A percentile compares a stretch with the other conserved stretches of the same genome.
These are phyloP conservation scores for Ondatra zibethicus DNA, from an alignment of 2,113 vertebrate genomes.

Conservation along the genomic window DNA sequence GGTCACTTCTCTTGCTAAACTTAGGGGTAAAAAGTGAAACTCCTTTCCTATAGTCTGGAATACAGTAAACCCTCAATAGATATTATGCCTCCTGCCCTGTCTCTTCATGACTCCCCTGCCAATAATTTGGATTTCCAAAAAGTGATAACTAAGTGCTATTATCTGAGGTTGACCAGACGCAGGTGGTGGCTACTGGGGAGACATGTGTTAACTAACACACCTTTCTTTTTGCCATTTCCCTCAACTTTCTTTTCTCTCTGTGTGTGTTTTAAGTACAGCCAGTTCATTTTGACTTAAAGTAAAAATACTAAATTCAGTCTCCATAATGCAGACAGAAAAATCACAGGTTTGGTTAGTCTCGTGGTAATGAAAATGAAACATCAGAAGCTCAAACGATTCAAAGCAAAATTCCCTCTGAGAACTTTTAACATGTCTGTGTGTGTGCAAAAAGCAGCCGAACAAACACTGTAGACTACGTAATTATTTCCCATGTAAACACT, in stretches of 20 bases:
- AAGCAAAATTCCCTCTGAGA: conserved; percentile 57
- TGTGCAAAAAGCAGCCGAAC: not conserved
- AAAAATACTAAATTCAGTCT: conserved; percentile 69
- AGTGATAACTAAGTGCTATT: not conserved
- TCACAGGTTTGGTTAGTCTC: conserved; percentile 62
- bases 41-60: not conserved
- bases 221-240: not conserved
- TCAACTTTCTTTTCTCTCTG: not conserved
- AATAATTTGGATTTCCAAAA: not conserved
- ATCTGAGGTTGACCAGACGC: not conserved
- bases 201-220: not conserved
- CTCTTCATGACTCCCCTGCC: accelerated
- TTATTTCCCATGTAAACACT: conserved; percentile 59
- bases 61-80: not conserved
- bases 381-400: conserved; percentile 59
- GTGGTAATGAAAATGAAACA: conserved; percentile 35
- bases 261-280: conserved; percentile 51
- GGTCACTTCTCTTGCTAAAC: not conserved
- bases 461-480: conserved; percentile 35
- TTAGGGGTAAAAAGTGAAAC: not conserved
- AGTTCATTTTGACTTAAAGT: conserved; percentile 70
- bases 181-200: not conserved
- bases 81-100: not conserved
- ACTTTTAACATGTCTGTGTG: not conserved
- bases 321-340: conserved; percentile 76